Evolutionary conservation across 2,888 invertebrate species (phyloP).

Genomic region (Caradrina kadenii): DNA sequence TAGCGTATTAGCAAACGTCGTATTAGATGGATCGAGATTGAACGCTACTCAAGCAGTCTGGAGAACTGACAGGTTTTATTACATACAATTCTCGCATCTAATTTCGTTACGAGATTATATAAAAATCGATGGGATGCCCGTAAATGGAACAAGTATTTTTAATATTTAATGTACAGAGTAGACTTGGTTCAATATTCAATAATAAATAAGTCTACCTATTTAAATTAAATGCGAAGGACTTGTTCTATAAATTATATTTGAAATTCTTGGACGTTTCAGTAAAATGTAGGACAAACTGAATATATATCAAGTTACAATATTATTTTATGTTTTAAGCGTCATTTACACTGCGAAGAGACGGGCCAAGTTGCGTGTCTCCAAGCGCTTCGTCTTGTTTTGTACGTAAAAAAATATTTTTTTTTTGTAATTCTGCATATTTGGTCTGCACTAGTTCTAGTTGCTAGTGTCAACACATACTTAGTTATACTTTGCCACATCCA

Average conservation of each 20-base stretch:
- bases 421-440: neutral
- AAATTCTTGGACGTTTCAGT: neutral
- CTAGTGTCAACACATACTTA: neutral
- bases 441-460: neutral
- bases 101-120: constrained; percentile 42
- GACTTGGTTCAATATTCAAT: neutral
- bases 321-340: neutral
- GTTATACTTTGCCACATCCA: neutral
- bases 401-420: neutral
- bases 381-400: neutral
- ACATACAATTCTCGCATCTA: constrained; percentile 53
- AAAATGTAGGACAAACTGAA: constrained; percentile 3
- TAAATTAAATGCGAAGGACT: neutral
- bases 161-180: neutral
- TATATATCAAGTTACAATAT: constrained; percentile 4
- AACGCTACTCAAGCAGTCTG: constrained; percentile 51
- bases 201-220: neutral
- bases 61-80: constrained; percentile 52
- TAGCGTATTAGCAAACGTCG: constrained; percentile 49
- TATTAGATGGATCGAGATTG: constrained; percentile 60
- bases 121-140: constrained; percentile 20
- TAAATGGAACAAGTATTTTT: constrained; percentile 10
- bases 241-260: constrained; percentile 6
- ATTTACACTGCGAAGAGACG: neutral
- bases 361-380: neutral